phyloP scores from a whole-genome alignment of 2,113 vertebrate species.

The Circaetus gallicus region DNA sequence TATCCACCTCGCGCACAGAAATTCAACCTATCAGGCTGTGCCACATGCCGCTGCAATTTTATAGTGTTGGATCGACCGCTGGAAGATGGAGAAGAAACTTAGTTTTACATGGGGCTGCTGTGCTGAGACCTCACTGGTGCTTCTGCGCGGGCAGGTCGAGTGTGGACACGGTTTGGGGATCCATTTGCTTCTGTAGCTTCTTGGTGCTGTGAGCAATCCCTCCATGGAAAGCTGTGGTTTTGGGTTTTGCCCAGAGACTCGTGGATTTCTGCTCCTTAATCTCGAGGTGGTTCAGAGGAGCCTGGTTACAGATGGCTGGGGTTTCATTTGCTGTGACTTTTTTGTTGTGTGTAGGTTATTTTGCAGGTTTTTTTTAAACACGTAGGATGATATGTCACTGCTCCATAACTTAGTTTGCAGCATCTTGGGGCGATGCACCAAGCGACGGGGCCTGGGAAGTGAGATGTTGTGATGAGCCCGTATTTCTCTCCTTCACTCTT shows the following conservation, averaged over 20 bases:
- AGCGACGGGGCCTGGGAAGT: background rate
- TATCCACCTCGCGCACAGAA: background rate
- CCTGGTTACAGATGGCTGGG: accelerated
- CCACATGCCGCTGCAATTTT: background rate
- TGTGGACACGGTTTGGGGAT: accelerated
- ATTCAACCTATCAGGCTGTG: background rate
- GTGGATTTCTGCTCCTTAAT: background rate
- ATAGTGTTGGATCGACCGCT: background rate
- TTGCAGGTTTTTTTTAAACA: background rate
- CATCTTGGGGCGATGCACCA: background rate
- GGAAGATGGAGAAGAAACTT: conserved; percentile 3
- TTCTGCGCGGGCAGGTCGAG: background rate
- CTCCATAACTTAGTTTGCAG: background rate
- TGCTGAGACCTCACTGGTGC: no score
- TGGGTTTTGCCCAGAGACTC: accelerated
- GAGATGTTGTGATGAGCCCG: background rate
- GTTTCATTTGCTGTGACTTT: accelerated
- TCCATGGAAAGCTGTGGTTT: accelerated
- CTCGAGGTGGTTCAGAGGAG: background rate
- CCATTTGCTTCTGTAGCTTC: background rate
- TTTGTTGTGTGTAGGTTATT: background rate
- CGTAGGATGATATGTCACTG: background rate
- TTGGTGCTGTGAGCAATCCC: accelerated
- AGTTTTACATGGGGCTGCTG: background rate
- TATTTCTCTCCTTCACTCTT: background rate